These are phyloP conservation scores for Tenthredo mesomela DNA, from an alignment of 2,888 invertebrate species.

Conservation along the genomic window DNA sequence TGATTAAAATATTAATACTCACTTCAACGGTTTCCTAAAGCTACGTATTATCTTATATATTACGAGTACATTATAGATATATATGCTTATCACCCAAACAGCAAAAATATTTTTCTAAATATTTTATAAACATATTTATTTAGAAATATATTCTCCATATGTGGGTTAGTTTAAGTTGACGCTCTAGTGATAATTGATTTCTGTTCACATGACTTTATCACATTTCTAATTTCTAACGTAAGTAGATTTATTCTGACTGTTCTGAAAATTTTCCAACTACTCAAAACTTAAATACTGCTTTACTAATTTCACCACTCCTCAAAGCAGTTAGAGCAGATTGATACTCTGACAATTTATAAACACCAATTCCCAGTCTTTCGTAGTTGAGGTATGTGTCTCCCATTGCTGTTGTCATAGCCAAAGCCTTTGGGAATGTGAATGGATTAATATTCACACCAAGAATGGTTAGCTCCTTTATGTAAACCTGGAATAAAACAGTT, in stretches of 20 bases:
- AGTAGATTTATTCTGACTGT: not conserved
- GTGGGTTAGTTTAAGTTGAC: not conserved
- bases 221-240: not conserved
- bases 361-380: conserved; percentile 81
- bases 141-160: not conserved
- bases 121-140: not conserved
- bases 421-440: conserved; percentile 83
- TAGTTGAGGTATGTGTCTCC: conserved; percentile 83
- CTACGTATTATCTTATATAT: not conserved
- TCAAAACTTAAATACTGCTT: conserved; percentile 81
- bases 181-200: not conserved
- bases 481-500: conserved; percentile 76
- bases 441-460: conserved; percentile 86
- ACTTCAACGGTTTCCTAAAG: not conserved
- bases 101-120: not conserved
- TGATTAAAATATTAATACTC: conserved; percentile 23
- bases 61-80: not conserved
- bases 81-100: not conserved
- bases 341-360: conserved; percentile 80
- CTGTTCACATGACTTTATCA: not conserved
- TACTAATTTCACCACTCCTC: conserved; percentile 81
- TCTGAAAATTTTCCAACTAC: not conserved
- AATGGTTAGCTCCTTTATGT: conserved; percentile 83
- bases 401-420: conserved; percentile 83
- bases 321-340: conserved; percentile 80